Conservation (phyloP, 2,113 vertebrate species). For the Pelecanus crispus region DNA sequence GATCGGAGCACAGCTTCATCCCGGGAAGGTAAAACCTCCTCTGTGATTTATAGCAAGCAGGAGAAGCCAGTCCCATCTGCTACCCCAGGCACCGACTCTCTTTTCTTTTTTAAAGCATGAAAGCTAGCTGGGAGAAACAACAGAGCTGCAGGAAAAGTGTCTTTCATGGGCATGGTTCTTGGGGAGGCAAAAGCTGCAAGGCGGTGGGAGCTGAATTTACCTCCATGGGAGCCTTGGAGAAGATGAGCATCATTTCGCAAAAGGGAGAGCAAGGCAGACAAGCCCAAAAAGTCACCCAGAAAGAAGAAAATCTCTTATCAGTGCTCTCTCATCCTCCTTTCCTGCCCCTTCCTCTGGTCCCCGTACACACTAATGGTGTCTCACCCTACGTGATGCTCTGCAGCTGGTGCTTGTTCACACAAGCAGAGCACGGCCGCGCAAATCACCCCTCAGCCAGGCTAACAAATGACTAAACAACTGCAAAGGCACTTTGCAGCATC, state of each 20-base stretch:
- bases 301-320: neutral
- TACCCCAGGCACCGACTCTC: neutral
- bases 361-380: neutral
- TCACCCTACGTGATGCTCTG: neutral
- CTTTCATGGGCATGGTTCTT: neutral
- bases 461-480: constrained; percentile 41
- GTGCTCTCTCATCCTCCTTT: neutral
- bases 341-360: neutral
- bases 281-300: neutral
- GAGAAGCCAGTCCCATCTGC: constrained; percentile 3
- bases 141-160: neutral
- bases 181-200: neutral
- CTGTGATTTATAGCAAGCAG: neutral
- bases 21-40: neutral
- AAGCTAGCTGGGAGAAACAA: neutral
- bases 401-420: neutral
- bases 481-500: constrained; percentile 42
- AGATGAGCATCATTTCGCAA: neutral
- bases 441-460: constrained; percentile 7
- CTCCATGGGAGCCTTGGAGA: neutral
- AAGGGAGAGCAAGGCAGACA: neutral
- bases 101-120: neutral
- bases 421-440: neutral
- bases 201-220: neutral
- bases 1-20: neutral